Conservation (phyloP, 2,888 invertebrate genomes). For the Lycocerus yunnanus region DNA sequence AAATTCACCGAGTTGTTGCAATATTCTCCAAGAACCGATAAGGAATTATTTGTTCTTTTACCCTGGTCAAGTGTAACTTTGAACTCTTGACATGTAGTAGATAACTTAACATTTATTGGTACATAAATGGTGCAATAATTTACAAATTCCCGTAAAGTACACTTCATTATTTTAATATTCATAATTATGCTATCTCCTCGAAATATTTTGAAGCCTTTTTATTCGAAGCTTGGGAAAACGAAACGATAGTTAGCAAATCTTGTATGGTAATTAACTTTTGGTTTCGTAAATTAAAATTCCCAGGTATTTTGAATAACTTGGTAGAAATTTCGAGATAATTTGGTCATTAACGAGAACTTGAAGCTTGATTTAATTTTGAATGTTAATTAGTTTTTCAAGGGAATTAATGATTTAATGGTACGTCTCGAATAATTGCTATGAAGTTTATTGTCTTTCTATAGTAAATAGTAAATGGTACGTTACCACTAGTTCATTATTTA, state of each 20-base stretch:
- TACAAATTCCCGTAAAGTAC: background rate
- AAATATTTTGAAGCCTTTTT: background rate
- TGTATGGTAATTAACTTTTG: background rate
- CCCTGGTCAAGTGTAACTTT: background rate
- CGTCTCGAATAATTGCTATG: background rate
- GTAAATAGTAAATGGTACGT: conserved; percentile 8
- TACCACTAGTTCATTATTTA: conserved; percentile 21
- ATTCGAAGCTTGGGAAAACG: no score
- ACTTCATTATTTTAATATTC: background rate
- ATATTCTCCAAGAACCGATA: background rate
- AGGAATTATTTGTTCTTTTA: background rate
- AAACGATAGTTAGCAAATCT: background rate
- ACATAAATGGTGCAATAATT: background rate
- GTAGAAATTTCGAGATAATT: background rate
- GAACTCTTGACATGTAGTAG: background rate
- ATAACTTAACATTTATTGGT: background rate
- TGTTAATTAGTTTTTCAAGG: background rate
- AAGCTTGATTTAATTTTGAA: background rate
- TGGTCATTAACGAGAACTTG: background rate
- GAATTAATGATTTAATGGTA: background rate
- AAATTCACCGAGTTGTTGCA: background rate
- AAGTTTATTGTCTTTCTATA: background rate
- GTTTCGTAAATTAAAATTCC: background rate
- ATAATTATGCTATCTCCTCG: background rate
- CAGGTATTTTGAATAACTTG: background rate